phyloP scores from a whole-genome alignment of 2,888 invertebrate genomes.

The Tenthredo mesomela region DNA sequence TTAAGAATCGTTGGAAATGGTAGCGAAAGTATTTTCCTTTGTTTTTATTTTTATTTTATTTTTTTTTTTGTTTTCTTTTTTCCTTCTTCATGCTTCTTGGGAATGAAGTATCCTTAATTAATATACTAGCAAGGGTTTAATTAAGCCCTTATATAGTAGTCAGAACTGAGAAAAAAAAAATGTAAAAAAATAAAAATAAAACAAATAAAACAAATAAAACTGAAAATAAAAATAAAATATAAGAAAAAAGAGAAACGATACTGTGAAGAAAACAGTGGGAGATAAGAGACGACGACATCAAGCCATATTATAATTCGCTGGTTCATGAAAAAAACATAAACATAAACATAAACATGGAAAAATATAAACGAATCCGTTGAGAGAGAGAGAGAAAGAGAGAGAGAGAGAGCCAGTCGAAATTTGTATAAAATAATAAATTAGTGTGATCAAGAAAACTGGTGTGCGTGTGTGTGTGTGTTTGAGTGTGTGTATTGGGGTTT shows the following conservation, averaged over 20 bases:
- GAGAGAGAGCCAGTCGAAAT: conserved; percentile 23
- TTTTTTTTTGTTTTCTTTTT: too few species aligned
- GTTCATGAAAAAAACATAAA: neutral
- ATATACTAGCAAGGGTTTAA: neutral
- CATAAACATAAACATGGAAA: neutral
- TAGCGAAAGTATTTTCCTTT: neutral
- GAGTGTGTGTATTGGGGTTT: neutral
- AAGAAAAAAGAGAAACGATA: neutral
- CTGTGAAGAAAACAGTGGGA: neutral
- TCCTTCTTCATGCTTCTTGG: neutral
- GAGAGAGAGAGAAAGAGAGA: too few species aligned
- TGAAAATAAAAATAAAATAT: too few species aligned
- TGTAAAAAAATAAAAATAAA: neutral
- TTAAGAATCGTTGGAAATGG: neutral
- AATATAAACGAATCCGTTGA: neutral
- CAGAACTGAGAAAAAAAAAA: neutral
- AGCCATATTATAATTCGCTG: conserved; percentile 47
- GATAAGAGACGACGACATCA: neutral
- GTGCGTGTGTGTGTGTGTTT: neutral
- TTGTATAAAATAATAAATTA: conserved; percentile 45
- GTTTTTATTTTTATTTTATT: too few species aligned
- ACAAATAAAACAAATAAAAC: too few species aligned
- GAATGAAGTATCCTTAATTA: neutral
- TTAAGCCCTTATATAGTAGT: neutral
- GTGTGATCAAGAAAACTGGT: neutral